phyloP scores from a whole-genome alignment of 2,113 vertebrate species.

The Aythya baeri region DNA sequence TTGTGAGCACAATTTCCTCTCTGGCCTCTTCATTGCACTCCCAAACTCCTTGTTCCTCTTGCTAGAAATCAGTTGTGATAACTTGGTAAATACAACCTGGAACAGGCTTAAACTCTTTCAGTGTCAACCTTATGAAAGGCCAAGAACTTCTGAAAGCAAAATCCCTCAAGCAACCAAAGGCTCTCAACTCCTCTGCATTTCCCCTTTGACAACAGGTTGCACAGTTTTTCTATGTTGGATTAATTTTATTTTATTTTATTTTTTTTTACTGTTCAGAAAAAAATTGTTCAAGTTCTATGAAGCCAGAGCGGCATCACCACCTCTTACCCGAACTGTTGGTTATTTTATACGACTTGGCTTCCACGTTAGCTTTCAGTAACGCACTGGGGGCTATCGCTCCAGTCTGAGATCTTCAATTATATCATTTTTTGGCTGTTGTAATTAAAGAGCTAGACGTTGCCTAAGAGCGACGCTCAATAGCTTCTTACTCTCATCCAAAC shows the following conservation, averaged over 20 bases:
- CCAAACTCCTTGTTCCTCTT: not conserved
- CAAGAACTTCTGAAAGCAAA: not conserved
- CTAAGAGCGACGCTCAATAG: not conserved
- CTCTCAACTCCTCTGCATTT: not conserved
- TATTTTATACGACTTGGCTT: not conserved
- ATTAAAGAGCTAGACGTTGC: not conserved
- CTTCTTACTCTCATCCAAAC: constrained; percentile 15
- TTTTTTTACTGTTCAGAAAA: not conserved
- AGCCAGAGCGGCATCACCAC: not conserved
- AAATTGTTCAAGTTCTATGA: not conserved
- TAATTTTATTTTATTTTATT: not conserved
- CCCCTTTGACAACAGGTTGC: not conserved
- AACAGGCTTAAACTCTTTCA: not conserved
- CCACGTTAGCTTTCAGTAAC: not conserved
- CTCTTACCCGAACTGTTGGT: not conserved
- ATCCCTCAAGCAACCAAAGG: not conserved
- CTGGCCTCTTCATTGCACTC: not conserved
- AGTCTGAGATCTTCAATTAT: not conserved
- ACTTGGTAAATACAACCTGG: not conserved
- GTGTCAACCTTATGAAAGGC: not conserved
- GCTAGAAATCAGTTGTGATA: not conserved
- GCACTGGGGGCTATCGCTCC: not conserved
- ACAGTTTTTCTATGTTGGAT: not conserved
- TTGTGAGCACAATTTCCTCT: not conserved
- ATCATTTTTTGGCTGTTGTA: not conserved